Conservation (phyloP, 2,113 vertebrate genomes). For the Parotia lawesii region DNA sequence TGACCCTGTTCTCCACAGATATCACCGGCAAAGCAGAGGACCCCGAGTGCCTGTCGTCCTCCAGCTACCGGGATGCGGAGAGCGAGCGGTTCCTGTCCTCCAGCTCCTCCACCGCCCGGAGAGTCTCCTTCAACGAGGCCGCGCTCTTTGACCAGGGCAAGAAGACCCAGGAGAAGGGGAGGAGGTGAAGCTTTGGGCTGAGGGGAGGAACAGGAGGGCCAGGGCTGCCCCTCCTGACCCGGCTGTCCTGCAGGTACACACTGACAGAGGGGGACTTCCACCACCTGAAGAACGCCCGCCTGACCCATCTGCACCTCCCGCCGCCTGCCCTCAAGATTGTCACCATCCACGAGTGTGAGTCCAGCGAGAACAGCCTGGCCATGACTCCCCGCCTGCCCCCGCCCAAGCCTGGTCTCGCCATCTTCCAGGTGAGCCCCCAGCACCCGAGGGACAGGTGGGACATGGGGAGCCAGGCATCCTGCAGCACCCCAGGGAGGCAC, state of each 20-base stretch:
- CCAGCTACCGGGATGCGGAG: constrained; percentile 84
- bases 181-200: constrained; percentile 74
- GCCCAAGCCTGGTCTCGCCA: constrained; percentile 86
- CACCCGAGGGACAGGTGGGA: accelerated
- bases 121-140: constrained; percentile 96
- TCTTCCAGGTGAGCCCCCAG: constrained; percentile 85
- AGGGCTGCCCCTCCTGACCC: neutral
- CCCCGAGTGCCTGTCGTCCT: constrained; percentile 82
- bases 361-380: constrained; percentile 84
- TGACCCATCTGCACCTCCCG: constrained; percentile 89
- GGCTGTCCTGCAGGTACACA: constrained; percentile 80
- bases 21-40: constrained; percentile 88
- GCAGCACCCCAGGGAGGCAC: neutral
- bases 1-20: constrained; percentile 68
- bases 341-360: constrained; percentile 95
- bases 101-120: constrained; percentile 82
- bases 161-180: constrained; percentile 91
- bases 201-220: accelerated
- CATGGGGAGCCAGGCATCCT: neutral
- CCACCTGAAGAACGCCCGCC: constrained; percentile 93
- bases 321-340: constrained; percentile 87
- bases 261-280: constrained; percentile 97
- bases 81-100: constrained; percentile 89
- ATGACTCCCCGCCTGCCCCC: constrained; percentile 70
- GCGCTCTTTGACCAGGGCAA: constrained; percentile 90